Evolutionary conservation across 2,888 invertebrate species (phyloP).

Genomic region (Hypolimnas misippus): DNA sequence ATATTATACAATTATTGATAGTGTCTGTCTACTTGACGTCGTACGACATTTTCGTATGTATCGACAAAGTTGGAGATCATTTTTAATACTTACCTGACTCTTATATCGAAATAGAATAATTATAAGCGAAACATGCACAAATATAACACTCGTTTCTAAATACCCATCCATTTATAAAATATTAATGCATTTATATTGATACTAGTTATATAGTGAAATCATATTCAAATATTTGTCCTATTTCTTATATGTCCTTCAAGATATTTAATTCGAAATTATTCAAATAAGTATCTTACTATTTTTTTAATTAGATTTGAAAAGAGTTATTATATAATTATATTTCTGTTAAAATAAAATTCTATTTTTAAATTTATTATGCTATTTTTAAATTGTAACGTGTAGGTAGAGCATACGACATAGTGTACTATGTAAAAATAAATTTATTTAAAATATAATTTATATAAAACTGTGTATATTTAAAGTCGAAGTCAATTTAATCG

Average conservation of each 20-base stretch:
- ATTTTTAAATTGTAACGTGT: not conserved
- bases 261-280: conserved; percentile 5
- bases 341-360: not conserved
- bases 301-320: not conserved
- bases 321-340: not conserved
- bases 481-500: conserved; percentile 2
- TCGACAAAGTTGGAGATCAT: conserved; percentile 7
- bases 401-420: not conserved
- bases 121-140: conserved; percentile 20
- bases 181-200: conserved; percentile 5
- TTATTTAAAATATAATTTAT: not conserved
- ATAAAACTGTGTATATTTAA: not conserved
- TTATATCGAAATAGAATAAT: conserved; percentile 7
- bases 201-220: conserved; percentile 1
- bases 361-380: not conserved
- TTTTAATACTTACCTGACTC: conserved; percentile 6
- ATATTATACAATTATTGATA: conserved; percentile 50
- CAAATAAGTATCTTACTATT: conserved; percentile 9
- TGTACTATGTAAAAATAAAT: not conserved
- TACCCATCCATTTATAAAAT: conserved; percentile 6
- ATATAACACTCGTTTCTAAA: conserved; percentile 11
- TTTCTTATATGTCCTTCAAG: not conserved
- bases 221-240: conserved; percentile 2
- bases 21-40: conserved; percentile 32
- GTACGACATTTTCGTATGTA: conserved; percentile 27